Conservation (phyloP, 1,140 invertebrate genomes). For the Chironomus tepperi region DNA sequence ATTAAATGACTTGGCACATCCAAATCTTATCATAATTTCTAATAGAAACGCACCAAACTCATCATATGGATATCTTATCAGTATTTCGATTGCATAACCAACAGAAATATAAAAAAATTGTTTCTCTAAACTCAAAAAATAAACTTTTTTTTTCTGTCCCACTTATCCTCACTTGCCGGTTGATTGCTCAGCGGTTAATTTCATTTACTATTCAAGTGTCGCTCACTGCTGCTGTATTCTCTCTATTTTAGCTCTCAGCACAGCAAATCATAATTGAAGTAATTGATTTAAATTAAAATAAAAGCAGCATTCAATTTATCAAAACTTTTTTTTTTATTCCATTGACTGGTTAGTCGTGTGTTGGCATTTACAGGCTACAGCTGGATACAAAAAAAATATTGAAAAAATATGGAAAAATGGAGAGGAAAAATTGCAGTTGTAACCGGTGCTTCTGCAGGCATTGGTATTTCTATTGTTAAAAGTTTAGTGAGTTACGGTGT, state of each 20-base stretch:
- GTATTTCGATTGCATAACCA: too few species aligned
- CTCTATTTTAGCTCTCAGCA: background rate
- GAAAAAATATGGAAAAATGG: conserved; percentile 44
- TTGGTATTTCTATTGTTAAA: conserved; percentile 51
- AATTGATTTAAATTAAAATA: conserved; percentile 15
- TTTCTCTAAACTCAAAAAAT: background rate
- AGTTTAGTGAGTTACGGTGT: conserved; percentile 50
- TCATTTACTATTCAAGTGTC: conserved; percentile 7
- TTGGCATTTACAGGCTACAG: too few species aligned
- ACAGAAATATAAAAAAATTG: background rate
- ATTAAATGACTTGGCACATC: too few species aligned
- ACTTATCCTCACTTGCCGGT: conserved; percentile 27
- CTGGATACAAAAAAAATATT: background rate
- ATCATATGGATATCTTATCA: too few species aligned
- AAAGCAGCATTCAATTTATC: conserved; percentile 8
- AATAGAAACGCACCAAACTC: too few species aligned
- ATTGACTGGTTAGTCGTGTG: too few species aligned
- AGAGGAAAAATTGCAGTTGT: conserved; percentile 44
- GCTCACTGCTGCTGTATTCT: background rate
- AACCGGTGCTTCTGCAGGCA: conserved; percentile 52
- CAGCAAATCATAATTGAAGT: background rate
- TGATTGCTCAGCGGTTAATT: background rate
- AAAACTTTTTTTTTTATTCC: background rate
- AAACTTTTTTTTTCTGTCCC: background rate
- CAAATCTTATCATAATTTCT: too few species aligned